Evolutionary conservation across 2,797 vertebrate genomes (phyloP), one percentile per base, ranked within the genome.

Genomic region (Xenopus petersii): DNA sequence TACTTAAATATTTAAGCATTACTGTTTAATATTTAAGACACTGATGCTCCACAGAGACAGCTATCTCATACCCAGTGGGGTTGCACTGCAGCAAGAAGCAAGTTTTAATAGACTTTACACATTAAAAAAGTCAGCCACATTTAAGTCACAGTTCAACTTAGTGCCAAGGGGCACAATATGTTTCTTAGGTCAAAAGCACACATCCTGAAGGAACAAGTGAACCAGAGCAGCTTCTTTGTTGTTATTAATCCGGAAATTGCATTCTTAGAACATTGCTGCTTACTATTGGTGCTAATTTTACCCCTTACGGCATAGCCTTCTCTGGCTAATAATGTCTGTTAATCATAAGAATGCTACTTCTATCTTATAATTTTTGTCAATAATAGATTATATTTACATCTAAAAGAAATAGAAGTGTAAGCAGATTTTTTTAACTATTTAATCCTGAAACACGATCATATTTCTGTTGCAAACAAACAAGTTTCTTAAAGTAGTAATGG

Each of bases 181-280:
- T 84, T 89, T 85, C 79, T 83, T 81, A 85, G 91, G 90, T 91
- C 90, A 89, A 87, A 86, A 85, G 88, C 87, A 11, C 87, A 88
- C 63, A 15, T 88, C 89, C 88, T 89, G 81, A 75, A 89, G 88
- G 89, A 87, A 82, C 84, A 67, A 67, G 83, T 61, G 82, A 86
- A 83, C 87, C 81, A 80, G 83, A 89, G 86, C 89, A 83, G 86
- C 67, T 74, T 84, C 87, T 87, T 42, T 89, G 79, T 89, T 80
- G 88, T 90, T 92, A 91, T 91, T 90, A 92, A 91, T 90, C 90
- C 84, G 86, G 89, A 92, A 91, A 92, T 91, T 90, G 89, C 89
- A 88, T 91, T 91, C 90, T 90, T 89, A 86, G 89, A 89, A 84
- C 87, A 81, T 87, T 89, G 86, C 86, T 88, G 87, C 85, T 81